phyloP scores from a whole-genome alignment of 35 echinoderm and acorn worm species.

The Heliocidaris tuberculata region DNA sequence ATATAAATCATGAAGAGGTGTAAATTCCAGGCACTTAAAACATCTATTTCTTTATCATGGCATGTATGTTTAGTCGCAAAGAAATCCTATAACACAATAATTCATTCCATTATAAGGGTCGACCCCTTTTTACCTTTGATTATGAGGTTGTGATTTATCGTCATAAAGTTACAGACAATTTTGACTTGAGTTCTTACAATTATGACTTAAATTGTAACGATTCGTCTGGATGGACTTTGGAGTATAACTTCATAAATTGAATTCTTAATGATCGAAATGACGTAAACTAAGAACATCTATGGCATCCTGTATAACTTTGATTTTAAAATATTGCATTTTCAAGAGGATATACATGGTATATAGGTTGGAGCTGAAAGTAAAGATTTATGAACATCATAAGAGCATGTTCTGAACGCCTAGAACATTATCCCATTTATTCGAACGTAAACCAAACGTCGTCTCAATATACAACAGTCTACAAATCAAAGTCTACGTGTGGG shows the following conservation, averaged over 20 bases:
- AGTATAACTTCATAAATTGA: not conserved
- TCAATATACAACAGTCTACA: conserved; percentile 6
- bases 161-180: no score
- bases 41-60: no score
- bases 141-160: no score
- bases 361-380: not conserved
- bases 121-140: no score
- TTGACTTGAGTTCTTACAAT: no score
- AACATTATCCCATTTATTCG: conserved; percentile 3
- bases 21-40: no score
- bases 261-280: not conserved
- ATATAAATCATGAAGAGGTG: no score
- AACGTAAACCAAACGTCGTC: not conserved
- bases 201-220: not conserved
- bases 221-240: not conserved
- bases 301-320: no score
- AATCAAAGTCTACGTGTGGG: not conserved
- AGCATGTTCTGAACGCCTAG: not conserved
- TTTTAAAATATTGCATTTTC: not conserved
- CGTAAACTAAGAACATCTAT: not conserved
- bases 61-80: no score
- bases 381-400: not conserved
- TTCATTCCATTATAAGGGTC: no score
- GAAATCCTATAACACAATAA: no score
- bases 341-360: not conserved